These are phyloP conservation scores for Chrysina gloriosa DNA, from an alignment of 2,888 invertebrate genomes.

Conservation along the genomic window DNA sequence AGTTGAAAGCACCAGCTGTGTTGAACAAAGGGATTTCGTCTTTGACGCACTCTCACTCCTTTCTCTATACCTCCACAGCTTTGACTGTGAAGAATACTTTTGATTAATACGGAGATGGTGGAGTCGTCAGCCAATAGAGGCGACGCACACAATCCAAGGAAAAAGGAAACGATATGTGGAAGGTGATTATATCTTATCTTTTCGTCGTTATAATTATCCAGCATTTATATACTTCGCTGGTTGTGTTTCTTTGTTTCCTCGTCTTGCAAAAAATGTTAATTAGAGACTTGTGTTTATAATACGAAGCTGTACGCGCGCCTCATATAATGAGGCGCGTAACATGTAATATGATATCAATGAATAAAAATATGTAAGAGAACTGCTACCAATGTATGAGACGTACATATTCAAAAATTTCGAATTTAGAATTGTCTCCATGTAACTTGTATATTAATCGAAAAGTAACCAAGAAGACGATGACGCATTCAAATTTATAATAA, in stretches of 20 bases:
- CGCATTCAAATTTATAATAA: too few species aligned
- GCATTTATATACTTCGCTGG: slow-evolving; percentile 17
- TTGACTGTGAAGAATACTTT: slow-evolving; percentile 53
- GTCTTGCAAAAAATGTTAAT: slow-evolving; percentile 11
- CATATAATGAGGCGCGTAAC: too few species aligned
- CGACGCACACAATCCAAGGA: not conserved
- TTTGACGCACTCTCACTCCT: slow-evolving; percentile 22
- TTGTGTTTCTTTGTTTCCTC: slow-evolving; percentile 5
- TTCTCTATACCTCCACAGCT: slow-evolving; percentile 35
- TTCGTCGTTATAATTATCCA: slow-evolving; percentile 24
- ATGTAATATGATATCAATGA: too few species aligned
- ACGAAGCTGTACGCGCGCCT: too few species aligned
- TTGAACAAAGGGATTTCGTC: slow-evolving; percentile 30
- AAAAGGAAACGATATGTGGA: slow-evolving; percentile 34
- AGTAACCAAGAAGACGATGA: too few species aligned
- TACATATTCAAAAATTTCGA: too few species aligned
- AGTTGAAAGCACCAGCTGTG: slow-evolving; percentile 29
- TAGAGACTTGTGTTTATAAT: not conserved
- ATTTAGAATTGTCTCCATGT: too few species aligned
- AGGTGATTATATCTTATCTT: slow-evolving; percentile 43
- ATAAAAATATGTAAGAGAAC: too few species aligned
- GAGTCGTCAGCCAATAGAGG: not conserved
- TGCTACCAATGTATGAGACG: too few species aligned
- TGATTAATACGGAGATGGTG: slow-evolving; percentile 50
- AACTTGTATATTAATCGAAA: too few species aligned